Conservation (phyloP, 2,888 invertebrate species). For the Coenonympha arcania region DNA sequence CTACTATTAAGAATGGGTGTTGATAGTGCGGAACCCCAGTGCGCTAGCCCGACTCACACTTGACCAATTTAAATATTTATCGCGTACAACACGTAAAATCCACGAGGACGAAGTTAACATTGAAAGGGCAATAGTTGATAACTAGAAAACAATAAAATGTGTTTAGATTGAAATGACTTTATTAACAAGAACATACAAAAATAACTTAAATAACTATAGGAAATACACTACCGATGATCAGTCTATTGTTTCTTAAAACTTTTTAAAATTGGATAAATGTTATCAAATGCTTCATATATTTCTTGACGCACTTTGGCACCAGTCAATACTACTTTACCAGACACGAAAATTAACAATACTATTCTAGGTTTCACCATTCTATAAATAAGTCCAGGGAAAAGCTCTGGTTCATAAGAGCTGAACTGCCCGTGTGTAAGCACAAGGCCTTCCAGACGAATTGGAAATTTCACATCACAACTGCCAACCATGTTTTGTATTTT, state of each 20-base stretch:
- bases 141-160: too few relatives aligned
- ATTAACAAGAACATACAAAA: conserved; percentile 18
- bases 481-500: conserved; percentile 88
- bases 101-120: too few relatives aligned
- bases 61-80: too few relatives aligned
- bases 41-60: too few relatives aligned
- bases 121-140: too few relatives aligned
- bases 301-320: conserved; percentile 96
- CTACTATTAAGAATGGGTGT: too few relatives aligned
- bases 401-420: conserved; percentile 95
- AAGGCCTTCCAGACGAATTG: conserved; percentile 81
- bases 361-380: conserved; percentile 98
- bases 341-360: conserved; percentile 97
- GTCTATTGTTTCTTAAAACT: conserved; percentile 90
- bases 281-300: conserved; percentile 96
- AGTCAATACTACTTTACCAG: conserved; percentile 98
- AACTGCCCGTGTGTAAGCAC: conserved; percentile 84
- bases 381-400: conserved; percentile 98
- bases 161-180: neutral
- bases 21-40: too few relatives aligned
- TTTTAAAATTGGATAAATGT: conserved; percentile 96
- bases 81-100: too few relatives aligned
- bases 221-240: conserved; percentile 2
- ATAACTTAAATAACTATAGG: conserved; percentile 10
- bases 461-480: conserved; percentile 85